Base-by-base conservation (phyloP, 2,797 vertebrate genomes). In the Protonibea diacanthus region DNA sequence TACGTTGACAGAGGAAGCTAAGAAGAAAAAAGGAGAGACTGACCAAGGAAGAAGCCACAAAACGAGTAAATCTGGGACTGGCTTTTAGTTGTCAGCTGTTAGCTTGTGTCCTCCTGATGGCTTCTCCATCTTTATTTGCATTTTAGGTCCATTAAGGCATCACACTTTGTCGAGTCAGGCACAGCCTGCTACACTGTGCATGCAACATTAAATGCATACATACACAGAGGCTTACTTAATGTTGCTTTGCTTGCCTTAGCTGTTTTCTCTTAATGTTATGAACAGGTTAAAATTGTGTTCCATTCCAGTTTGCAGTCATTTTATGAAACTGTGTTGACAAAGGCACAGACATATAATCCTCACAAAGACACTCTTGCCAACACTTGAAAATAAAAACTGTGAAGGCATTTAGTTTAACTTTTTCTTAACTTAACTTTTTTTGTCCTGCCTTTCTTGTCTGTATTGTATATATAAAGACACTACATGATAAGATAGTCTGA, bases 311-410 rank as follows among this genome's bases (percentile, higher is more conserved):
- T 70, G 15, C 10, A 53, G 48, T 59, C 3, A 21, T 29, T 59
- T 68, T 52, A 60, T 72, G 63, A 76, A 59, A 25, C 56, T n/a
- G 57, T 61, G 63, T 49, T 80, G 64, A 65, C 52, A 59, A 40
- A 79, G 9, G 14, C 52, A 40, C 11, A 15, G 25, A 18, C 33
- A 58, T 61, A 45, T 33, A 33, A 74, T 57, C 60, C 38, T 40
- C 42, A 5, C 7, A n/a, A 25, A 60, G 5, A 11, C 49, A n/a
- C 10, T 45, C 27, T 10, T 58, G 58, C 53, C 60, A 80, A 12
- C 33, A n/a, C 20, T 45, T 58, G 18, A 61, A 45, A 52, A 59
- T 45, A 64, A 71, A 6, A 62, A 52, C 27, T 15, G 48, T 12
- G 44, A 42, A 40, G 18, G 53, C 15, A 23, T 58, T 51, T 44